Evolutionary conservation across 2,888 invertebrate genomes (phyloP), one percentile per base, ranked within the genome.

Genomic region (Caenorhabditis sp.): DNA sequence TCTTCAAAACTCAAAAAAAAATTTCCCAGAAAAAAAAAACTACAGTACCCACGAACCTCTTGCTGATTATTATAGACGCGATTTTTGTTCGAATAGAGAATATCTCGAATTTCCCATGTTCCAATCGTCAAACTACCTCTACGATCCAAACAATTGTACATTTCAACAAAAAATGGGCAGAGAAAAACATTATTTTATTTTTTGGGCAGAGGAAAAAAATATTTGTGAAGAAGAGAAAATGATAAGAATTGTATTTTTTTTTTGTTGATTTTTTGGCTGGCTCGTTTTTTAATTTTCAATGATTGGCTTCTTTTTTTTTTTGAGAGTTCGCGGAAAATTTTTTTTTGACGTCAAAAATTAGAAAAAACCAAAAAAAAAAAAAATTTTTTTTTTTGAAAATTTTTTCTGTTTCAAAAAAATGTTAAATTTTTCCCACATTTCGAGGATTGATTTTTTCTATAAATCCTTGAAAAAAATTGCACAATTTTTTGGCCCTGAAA

Each of bases 101-200:
- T 65, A 55, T 72, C 72, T 21, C 72, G 67, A 26, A 72, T 49
- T 37, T 72, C 65, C 72, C 68, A 69, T 36, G 73, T 73, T 43
- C 73, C 73, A 43, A 73, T 62, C 14, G 68, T 68, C 58, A 69
- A 61, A 69, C 72, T 72, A 65, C 72, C 68, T 43, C 73, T 64
- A 57, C 66, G 73, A 62, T 73, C 73, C 73, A 73, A 66, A 36
- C 55, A 62, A 51, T 73, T 65, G 66, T 73, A 69, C 73, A 73
- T 72, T 58, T 8, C 6, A n/a, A 23, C n/a, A 17, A 43, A 43
- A 31, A 4, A 31, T 31, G 4, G 31, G 31, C 31, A 31, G 31
- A 31, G 31, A 31, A 43, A 43, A 43, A 43, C 43, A 37, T 58
- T 31, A 23, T 1, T 5, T 17, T n/a, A 19, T 26, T 8, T 37